Base-by-base conservation (phyloP, 2,888 invertebrate genomes). In the Microplitis manilae region DNA sequence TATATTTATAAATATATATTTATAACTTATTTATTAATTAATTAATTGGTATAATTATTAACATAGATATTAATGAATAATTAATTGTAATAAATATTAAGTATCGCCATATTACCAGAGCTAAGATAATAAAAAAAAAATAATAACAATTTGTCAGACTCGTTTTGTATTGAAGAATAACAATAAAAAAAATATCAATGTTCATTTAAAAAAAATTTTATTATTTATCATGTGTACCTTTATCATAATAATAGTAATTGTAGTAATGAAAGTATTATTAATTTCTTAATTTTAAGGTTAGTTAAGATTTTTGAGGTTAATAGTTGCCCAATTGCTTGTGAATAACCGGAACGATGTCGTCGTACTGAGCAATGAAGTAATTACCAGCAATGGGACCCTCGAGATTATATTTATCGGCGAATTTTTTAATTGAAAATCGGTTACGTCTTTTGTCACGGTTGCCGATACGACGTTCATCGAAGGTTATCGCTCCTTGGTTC, bases 361-460 rank as follows among this genome's bases (percentile, higher is more conserved):
- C 93, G 85, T 92, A 93, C 86, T 93, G 89, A 2, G 93, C 93
- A 65, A 90, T 87, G 87, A 92, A 93, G 85, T 92, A 94, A 83
- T 93, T 94, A 17, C 93, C 94, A 83, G 93, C 93, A 39, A 93
- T 87, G 0, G 93, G 93, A 2, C 90, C 87, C 6, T 93, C 93
- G 77, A 94, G 86, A 81, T 92, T 91, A 83, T 91, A 93, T 79
- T 93, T 91, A 72, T 92, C 89, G 0, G 92, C 92, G 82, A 94
- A 93, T 82, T 92, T 92, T 0, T 91, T 86, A 79, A 92, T 91
- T 0, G 92, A 92, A 85, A 93, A 93, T 81, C 92, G 91, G 70
- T 90, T 92, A 82, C 94, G 91, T 73, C 91, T 91, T 60, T 92
- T 92, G 68, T 90, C 89, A 77, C 89, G 89, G 67, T 80, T 83